Base-by-base conservation (phyloP, 2,113 vertebrate species). In the Corydoras sp. region DNA sequence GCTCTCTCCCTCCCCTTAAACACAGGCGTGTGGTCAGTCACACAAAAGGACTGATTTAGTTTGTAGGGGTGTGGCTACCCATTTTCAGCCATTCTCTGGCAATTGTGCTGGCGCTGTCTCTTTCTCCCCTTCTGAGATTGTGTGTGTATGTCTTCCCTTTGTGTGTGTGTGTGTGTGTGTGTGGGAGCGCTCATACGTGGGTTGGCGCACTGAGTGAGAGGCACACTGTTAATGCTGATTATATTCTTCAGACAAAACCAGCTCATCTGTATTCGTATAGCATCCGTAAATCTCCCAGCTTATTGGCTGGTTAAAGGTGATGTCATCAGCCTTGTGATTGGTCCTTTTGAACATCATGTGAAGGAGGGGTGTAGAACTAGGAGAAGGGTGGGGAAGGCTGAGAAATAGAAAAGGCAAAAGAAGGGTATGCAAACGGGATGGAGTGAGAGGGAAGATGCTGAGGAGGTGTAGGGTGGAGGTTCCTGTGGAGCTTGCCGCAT, bases 281-380 rank as follows among this genome's bases (percentile, higher is more conserved):
- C 88, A 90, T 93, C 51, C 65, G 72, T 59, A 24, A 69, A 31
- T 76, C 66, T 62, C 54, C 24, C 54, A 62, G 58, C 76, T 77
- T 86, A 87, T 89, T 92, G 92, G 91, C 90, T 94, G 90, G 83
- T 89, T 90, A 88, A 80, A 86, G 84, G 93, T 98, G 95, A 98
- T 96, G 95, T 98, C 93, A 98, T 88, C 92, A 91, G 81, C 80
- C 75, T 79, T 83, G 87, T 85, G 90, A 98, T 96, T 96, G 95
- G 96, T 43, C 80, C 91, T 85, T 72, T 86, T 81, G 80, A 81
- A 30, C 29, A 49, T 62, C 72, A 68, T 70, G 87, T 83, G 87
- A 88, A 83, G 91, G 86, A 76, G 89, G 88, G 88, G 91, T 88
- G 86, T 90, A 86, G 89, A 88, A 90, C 89, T 77, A 88, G 77